Base-by-base conservation (phyloP, 2,113 vertebrate genomes). In the Pachyramphus minor region DNA sequence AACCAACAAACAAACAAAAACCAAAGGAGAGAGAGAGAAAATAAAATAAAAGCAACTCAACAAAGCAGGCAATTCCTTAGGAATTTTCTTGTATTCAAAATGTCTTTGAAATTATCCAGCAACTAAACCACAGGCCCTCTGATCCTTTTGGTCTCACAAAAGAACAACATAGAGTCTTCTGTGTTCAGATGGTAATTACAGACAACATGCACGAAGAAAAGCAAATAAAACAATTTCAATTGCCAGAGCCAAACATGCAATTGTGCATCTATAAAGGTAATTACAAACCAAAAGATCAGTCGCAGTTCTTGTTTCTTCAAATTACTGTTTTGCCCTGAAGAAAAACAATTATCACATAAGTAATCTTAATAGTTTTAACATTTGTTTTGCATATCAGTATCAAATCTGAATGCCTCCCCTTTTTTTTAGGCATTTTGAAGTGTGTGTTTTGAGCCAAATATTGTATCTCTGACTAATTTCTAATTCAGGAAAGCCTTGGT, bases 61-160 rank as follows among this genome's bases (percentile, higher is more conserved):
- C 93, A 96, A 95, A 97, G 75, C 58, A 93, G 47, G 58, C 86
- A 86, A 87, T 91, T 96, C 87, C 82, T 95, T 60, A 58, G 69
- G 94, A 96, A 95, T 96, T 92, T 94, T 94, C 56, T 92, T 93
- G 87, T 69, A 90, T 93, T 89, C 89, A 92, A 53, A 92, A 95
- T 68, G 56, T 67, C 95, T 96, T 95, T 96, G 96, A 96, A 96
- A 97, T 95, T 64, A 93, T 83, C 86, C 80, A 95, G 52, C 91
- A 96, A 90, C 45, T 77, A 91, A 95, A 90, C 89, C 96, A 87
- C 85, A 90, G 47, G 13, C 89, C 84, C 62, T 35, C 82, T 73
- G 18, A 11, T 69, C 53, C 76, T 90, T 95, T 96, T 94, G 69
- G 91, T 91, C 87, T 89, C 74, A 50, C 47, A 90, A 75, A 95